Evolutionary conservation across 2,888 invertebrate genomes (phyloP).

Genomic region (Folsomia manolachei): DNA sequence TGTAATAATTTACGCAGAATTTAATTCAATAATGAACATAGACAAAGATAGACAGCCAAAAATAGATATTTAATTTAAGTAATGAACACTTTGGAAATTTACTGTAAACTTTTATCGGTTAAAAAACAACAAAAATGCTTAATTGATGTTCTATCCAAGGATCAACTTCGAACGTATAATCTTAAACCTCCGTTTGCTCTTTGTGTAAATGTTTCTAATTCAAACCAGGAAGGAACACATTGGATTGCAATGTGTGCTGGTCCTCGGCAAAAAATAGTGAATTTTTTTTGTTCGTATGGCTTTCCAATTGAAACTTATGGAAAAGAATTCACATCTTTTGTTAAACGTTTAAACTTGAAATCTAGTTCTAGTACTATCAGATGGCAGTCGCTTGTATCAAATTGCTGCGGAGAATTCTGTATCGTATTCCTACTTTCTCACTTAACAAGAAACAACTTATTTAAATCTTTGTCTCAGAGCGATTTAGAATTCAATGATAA

Average conservation of each 20-base stretch:
- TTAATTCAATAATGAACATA: neutral
- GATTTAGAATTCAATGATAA: neutral
- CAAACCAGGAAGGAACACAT: constrained; percentile 15
- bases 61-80: neutral
- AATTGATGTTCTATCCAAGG: constrained; percentile 10
- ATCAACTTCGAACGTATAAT: neutral
- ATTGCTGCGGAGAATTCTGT: constrained; percentile 24
- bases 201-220: constrained; percentile 14
- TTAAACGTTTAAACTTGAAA: neutral
- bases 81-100: neutral
- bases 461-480: neutral
- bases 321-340: constrained; percentile 1
- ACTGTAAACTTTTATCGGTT: neutral
- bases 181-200: neutral
- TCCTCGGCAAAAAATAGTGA: neutral
- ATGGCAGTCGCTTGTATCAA: constrained; percentile 5
- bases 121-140: neutral
- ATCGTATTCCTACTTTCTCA: constrained; percentile 7
- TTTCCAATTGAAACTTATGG: constrained; percentile 20
- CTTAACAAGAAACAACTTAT: neutral
- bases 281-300: constrained; percentile 25
- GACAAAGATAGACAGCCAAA: constrained; percentile 4
- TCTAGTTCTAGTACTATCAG: constrained; percentile 2
- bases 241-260: constrained; percentile 19
- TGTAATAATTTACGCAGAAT: constrained; percentile 7